Evolutionary conservation across 2,888 invertebrate genomes (phyloP), one percentile per base, ranked within the genome.

Genomic region (Agrotis clavis): DNA sequence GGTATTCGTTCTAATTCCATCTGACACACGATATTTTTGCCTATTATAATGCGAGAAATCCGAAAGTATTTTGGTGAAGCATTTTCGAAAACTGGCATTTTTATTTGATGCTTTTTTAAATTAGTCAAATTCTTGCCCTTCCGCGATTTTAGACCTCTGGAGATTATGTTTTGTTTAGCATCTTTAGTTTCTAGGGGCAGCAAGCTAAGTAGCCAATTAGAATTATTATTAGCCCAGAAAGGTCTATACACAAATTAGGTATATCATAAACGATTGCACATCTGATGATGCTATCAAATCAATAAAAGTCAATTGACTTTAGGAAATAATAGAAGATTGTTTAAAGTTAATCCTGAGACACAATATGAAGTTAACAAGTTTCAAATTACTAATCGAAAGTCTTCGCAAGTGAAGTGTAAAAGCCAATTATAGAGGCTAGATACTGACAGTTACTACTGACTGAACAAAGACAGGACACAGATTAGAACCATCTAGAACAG

Each of bases 1-100:
- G 35, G 67, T 76, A 74, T 71, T 51, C 53, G 54, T 67, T 69
- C 74, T 83, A 85, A 85, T 81, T 86, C 69, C 21, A 45, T n/a
- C 50, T 6, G 74, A 67, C 56, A 74, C 25, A 57, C 67, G 83
- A 67, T 74, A 79, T 47, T 59, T 73, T 54, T 30, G 41, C 47
- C 35, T 62, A 69, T 60, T 47, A 54, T 53, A 54, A 69, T 67
- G 1, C 14, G 53, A 45, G 30, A 35, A 50, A 41, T 61, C 25
- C 16, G 25, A 67, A 54, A 63, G 47, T 51, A 51, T 50, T 64
- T 61, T 56, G 35, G 25, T 11, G 57, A 16, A 4, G 30, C 59
- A 48, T 45, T 73, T 64, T 19, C 9, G 53, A 21, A 18, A 51
- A 21, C 18, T 35, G 21, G 13, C 69, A 18, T 76, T 76, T 48